Evolutionary conservation across 2,888 invertebrate species (phyloP).

Genomic region (Callyntrura guangdongensis): DNA sequence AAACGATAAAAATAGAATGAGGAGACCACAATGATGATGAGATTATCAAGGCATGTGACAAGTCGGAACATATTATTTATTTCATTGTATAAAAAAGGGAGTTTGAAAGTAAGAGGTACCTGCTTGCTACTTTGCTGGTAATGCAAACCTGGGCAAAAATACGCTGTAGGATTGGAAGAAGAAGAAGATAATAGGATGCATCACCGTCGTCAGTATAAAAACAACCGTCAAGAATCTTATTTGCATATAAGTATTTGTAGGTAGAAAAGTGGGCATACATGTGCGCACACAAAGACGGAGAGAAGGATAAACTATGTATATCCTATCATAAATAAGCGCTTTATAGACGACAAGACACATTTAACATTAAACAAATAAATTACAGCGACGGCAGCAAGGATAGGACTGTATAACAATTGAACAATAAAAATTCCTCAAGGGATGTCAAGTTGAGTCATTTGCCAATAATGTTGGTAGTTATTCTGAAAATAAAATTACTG

Average conservation of each 20-base stretch:
- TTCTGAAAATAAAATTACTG: conserved; percentile 43
- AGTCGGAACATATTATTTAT: conserved; percentile 49
- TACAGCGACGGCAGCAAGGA: conserved; percentile 8
- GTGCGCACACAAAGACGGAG: too few species aligned
- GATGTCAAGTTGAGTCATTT: conserved; percentile 50
- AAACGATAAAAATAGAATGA: conserved; percentile 51
- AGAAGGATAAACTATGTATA: background rate
- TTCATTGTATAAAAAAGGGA: conserved; percentile 40
- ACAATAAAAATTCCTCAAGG: conserved; percentile 54
- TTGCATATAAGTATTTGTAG: conserved; percentile 31
- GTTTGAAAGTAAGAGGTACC: conserved; percentile 38
- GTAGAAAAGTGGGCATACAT: background rate
- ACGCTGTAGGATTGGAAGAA: background rate
- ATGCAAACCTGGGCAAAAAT: background rate
- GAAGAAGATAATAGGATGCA: conserved; percentile 46
- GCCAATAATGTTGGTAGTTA: conserved; percentile 23
- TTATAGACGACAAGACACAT: conserved; percentile 25
- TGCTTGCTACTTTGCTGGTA: background rate
- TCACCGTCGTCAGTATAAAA: background rate
- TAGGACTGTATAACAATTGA: conserved; percentile 39
- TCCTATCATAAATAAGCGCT: background rate
- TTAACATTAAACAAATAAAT: conserved; percentile 52
- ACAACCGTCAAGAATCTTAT: conserved; percentile 1
- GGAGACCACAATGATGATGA: conserved; percentile 29
- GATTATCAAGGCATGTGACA: conserved; percentile 51